These are phyloP conservation scores for Lagopus muta DNA, from an alignment of 2,113 vertebrate species.

Conservation along the genomic window DNA sequence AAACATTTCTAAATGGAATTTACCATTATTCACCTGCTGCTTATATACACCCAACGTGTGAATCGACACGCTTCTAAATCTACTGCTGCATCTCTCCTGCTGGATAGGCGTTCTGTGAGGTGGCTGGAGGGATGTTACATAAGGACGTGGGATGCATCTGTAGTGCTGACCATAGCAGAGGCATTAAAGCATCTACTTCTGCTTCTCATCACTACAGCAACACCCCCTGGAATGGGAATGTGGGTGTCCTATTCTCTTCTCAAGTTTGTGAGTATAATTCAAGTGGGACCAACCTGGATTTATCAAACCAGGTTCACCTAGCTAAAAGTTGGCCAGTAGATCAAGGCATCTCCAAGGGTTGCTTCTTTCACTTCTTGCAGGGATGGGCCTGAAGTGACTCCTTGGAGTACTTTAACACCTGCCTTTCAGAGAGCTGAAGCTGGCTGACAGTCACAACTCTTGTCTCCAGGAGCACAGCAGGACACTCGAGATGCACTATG, in stretches of 20 bases:
- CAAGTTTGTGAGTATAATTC: background rate
- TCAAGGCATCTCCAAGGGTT: background rate
- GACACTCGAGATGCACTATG: too few relatives aligned
- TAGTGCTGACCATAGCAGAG: background rate
- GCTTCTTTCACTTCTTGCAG: background rate
- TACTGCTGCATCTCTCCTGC: background rate
- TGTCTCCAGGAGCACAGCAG: background rate
- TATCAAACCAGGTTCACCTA: background rate
- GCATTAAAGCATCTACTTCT: background rate
- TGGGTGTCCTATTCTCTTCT: background rate
- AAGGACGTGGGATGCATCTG: background rate
- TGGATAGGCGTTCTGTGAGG: background rate
- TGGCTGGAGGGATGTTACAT: background rate
- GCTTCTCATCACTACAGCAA: background rate
- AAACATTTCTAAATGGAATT: background rate
- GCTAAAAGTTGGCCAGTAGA: background rate
- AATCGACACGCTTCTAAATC: background rate
- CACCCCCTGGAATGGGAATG: background rate
- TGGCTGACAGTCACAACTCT: background rate
- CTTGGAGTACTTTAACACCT: too few relatives aligned
- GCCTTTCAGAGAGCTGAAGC: background rate
- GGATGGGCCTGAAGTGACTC: background rate
- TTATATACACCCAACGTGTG: background rate
- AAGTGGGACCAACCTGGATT: background rate
- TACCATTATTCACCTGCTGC: background rate